These are phyloP conservation scores for Macrosoma leucophasiata DNA, from an alignment of 2,888 invertebrate genomes.

Conservation along the genomic window DNA sequence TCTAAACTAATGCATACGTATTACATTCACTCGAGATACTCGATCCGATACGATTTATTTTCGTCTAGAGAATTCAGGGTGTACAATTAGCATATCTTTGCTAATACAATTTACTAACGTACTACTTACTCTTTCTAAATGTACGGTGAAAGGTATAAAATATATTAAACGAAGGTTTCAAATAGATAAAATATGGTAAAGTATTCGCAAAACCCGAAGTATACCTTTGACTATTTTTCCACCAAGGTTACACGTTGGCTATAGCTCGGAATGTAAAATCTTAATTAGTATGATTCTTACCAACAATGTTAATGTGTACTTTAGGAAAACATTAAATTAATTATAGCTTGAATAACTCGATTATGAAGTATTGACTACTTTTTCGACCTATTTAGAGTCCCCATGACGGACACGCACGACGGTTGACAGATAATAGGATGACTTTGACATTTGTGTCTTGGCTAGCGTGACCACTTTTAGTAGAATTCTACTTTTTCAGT, in stretches of 20 bases:
- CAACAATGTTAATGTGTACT: too few relatives aligned
- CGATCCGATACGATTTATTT: conserved; percentile 37
- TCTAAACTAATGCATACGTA: conserved; percentile 33
- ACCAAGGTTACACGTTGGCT: conserved; percentile 40
- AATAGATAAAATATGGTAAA: conserved; percentile 70
- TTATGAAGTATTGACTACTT: conserved; percentile 52
- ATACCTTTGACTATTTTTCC: conserved; percentile 50
- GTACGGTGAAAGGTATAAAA: conserved; percentile 29
- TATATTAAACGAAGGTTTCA: conserved; percentile 47
- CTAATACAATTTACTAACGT: conserved; percentile 23
- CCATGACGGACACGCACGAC: conserved; percentile 43
- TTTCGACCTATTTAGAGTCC: conserved; percentile 67
- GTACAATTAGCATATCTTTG: conserved; percentile 12
- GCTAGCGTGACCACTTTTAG: too few relatives aligned
- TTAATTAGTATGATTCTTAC: conserved; percentile 36
- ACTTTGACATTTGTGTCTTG: conserved; percentile 24
- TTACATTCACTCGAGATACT: conserved; percentile 30
- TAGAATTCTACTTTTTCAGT: conserved; percentile 26
- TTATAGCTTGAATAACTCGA: conserved; percentile 45
- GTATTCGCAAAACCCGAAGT: conserved; percentile 42
- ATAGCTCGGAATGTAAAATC: conserved; percentile 37
- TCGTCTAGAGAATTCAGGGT: conserved; percentile 34
- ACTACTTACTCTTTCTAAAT: conserved; percentile 28
- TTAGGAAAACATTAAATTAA: too few relatives aligned
- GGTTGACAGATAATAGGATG: conserved; percentile 29